Conservation (phyloP, 1,140 invertebrate species). For the Conus ventricosus region DNA sequence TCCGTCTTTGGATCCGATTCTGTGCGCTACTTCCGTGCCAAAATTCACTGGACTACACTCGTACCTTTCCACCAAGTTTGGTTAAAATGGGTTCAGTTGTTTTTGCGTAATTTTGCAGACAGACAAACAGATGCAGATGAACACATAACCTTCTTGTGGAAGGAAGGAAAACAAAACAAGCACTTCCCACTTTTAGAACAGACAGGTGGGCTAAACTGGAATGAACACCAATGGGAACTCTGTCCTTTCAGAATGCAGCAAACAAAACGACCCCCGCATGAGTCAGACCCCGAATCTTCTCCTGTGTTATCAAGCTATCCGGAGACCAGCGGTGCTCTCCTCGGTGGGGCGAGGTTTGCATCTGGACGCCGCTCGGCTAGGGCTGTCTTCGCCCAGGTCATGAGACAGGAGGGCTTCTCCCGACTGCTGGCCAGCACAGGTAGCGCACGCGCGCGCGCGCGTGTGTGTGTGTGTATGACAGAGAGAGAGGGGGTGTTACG, state of each 20-base stretch:
- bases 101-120: background rate
- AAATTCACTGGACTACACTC: no score
- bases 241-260: constrained; percentile 1
- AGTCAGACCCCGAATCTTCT: background rate
- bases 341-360: background rate
- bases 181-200: no score
- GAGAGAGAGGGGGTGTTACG: no score
- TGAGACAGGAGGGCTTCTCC: constrained; percentile 43
- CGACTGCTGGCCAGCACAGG: constrained; percentile 35
- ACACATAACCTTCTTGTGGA: background rate
- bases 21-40: no score
- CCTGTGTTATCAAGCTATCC: background rate
- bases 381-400: constrained; percentile 35
- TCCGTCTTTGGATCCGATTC: no score
- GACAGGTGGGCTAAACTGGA: no score
- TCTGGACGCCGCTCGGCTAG: constrained; percentile 24
- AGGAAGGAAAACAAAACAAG: background rate
- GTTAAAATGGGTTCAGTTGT: background rate
- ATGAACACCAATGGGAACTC: background rate
- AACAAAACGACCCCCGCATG: background rate
- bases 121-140: constrained; percentile 23
- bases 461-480: background rate
- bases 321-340: background rate
- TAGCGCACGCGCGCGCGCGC: background rate
- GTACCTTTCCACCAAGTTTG: no score